Base-by-base conservation (phyloP, 37 sponge, comb jelly and placozoan species). In the Spongia lamella region DNA sequence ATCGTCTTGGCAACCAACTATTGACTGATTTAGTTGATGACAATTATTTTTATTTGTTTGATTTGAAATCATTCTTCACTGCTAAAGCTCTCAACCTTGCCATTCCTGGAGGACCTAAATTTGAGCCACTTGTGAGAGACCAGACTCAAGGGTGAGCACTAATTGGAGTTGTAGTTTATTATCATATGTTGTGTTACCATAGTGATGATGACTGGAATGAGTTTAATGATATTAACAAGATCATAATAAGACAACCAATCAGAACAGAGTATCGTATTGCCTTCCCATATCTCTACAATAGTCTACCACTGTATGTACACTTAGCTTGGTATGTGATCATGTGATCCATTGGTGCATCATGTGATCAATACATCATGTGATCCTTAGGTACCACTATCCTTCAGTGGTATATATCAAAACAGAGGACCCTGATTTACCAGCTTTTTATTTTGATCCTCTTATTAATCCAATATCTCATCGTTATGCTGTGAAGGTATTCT, bases 201-300 rank as follows among this genome's bases (percentile, higher is more conserved):
- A 96, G 93, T 38, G 99, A 98, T 53, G 99, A 98, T 65, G 99
- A 98, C 49, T 98, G 99, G 99, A 98, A 98, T 75, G 99, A 98
- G 81, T 98, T 98, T 83, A 98, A 98, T 75, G 99, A 98, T 61
- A 95, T 98, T 65, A 98, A 98, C 91, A 98, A 98, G 91, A 98
- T 98, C 70, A 98, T 98, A 27, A 98, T 98, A 66, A 75, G 99
- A 32, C 93, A 92, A 61, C 99, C 93, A 16, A 78, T 98, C 38
- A 80, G 99, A 13, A 98, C 99, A 20, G 99, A 98, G 83, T 98
- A 98, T 77, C 61, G 99, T 21, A 98, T 98, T 22, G 90, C 93
- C 34, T 98, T 98, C 78, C 99, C 99, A 35, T 98, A 93, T 64
- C 84, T 98, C 47, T 98, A 98, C 85, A 98, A 98, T 84, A 91